Evolutionary conservation across 2,888 invertebrate genomes (phyloP), one percentile per base, ranked within the genome.

Genomic region (Drosophila acutilabella): DNA sequence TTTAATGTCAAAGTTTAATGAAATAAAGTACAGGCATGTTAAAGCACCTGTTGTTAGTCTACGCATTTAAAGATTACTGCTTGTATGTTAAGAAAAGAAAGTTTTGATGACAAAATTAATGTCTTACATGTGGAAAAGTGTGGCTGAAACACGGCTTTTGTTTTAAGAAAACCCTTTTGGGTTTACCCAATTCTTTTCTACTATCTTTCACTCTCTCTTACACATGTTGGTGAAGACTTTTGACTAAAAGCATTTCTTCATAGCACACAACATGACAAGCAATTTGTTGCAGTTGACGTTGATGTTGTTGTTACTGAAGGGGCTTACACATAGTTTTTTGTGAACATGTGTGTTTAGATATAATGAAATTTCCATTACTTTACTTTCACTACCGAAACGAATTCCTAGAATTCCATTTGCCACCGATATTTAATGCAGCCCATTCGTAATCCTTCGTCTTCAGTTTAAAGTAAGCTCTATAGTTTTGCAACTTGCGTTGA

Each of bases 211-310:
- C 23, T 20, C 4, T 14, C 16, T 13, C 41, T 41, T 11, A 36
- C 18, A 42, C 16, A 26, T 10, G 8, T 16, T 23, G 48, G 23
- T 36, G 45, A 50, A 80, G 51, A 66, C 64, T 78, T 66, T 80
- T 73, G 48, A 52, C 66, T 80, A 78, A 80, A 80, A 80, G 80
- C 78, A 74, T 80, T 80, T 80, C 71, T 68, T 45, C 60, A 66
- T 41, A 60, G 38, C 36, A 54, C 53, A 42, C 38, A 64, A 80
- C 78, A 78, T 72, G 78, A 74, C 71, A 68, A 65, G 65, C 66
- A 68, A 79, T 77, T 79, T 79, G 79, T 74, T 74, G 59, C 58
- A 57, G 52, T 42, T 38, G 44, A 57, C 45, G 51, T 36, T 64
- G 51, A 26, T 64, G 52, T 64, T 40, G 16, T 50, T 36, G 6